Evolutionary conservation across 1,140 invertebrate genomes (phyloP).

Genomic region (Vollenhovia emeryi): DNA sequence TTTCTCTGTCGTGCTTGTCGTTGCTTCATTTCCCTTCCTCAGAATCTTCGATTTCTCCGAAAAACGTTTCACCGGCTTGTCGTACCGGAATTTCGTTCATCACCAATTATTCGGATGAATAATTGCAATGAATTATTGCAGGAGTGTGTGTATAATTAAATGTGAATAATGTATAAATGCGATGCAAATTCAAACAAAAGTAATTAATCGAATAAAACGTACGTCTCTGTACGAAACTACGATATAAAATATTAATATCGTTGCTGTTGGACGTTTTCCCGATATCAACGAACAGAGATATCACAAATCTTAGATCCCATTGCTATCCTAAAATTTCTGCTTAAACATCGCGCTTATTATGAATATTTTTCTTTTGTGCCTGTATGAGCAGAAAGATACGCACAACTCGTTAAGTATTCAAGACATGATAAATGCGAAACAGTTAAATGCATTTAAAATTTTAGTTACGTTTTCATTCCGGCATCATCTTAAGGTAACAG

Average conservation of each 20-base stretch:
- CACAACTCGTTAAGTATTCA: background rate
- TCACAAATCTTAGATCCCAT: background rate
- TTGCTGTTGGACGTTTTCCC: background rate
- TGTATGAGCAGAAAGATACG: background rate
- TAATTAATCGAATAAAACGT: background rate
- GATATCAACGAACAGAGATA: background rate
- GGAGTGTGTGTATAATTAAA: background rate
- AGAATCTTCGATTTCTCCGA: background rate
- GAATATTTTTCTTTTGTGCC: background rate
- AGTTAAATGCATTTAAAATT: conserved; percentile 3
- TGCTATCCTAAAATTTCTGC: no score
- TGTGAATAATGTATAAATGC: background rate
- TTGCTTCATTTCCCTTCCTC: background rate
- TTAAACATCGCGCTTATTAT: no score
- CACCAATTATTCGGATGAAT: background rate
- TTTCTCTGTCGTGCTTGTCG: background rate
- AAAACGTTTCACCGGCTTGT: background rate
- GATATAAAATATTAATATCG: background rate
- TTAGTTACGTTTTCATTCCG: conserved; percentile 1
- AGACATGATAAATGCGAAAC: background rate
- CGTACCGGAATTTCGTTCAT: background rate
- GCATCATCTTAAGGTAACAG: background rate
- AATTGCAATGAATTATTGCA: background rate
- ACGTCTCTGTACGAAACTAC: background rate
- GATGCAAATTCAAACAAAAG: background rate